Base-by-base conservation (phyloP, 2,113 vertebrate genomes). In the Passerina amoena region DNA sequence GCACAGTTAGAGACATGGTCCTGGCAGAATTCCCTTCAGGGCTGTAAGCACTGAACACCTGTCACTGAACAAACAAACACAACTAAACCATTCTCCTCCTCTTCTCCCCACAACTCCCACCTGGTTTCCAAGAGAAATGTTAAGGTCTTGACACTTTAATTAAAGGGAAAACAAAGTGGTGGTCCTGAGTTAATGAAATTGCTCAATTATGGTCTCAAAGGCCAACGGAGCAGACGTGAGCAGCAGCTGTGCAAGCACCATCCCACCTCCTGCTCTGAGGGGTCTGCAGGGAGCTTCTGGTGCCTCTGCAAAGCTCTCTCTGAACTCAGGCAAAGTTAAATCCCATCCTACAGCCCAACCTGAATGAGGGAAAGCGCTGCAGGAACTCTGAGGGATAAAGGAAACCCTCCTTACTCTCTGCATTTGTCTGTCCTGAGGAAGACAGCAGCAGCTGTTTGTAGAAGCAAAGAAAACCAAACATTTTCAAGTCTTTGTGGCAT, bases 141-240 rank as follows among this genome's bases (percentile, higher is more conserved):
- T 30, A 84, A 78, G 33, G 42, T 42, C 44, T 81, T 86, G 50
- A 79, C 47, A 56, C 50, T 83, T 91, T 33, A 88, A 91, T 66
- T 83, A 89, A 68, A 78, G 5, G 15, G 45, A 72, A 66, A 90
- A 38, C 48, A 75, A 86, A 90, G 54, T 10, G 8, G 27, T 72
- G 45, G 35, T 38, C 15, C 16, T 3, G 56, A 92, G 30, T 70
- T 95, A 86, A 89, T 70, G 37, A 63, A 93, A 69, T 60, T 15
- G 72, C 50, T 61, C 59, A 21, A 5, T 77, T 30, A 20, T 5
- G 19, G 54, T 65, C 82, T 93, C 76, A 40, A 45, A 86, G 23
- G 63, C 37, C 63, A 50, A 9, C 22, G 12, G 45, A 10, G 70
- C n/a, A 69, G 92, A 68, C 3, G 11, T 20, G 12, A 44, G 21